Evolutionary conservation across 2,797 vertebrate species (phyloP).

Genomic region (Urophycis tenuis): DNA sequence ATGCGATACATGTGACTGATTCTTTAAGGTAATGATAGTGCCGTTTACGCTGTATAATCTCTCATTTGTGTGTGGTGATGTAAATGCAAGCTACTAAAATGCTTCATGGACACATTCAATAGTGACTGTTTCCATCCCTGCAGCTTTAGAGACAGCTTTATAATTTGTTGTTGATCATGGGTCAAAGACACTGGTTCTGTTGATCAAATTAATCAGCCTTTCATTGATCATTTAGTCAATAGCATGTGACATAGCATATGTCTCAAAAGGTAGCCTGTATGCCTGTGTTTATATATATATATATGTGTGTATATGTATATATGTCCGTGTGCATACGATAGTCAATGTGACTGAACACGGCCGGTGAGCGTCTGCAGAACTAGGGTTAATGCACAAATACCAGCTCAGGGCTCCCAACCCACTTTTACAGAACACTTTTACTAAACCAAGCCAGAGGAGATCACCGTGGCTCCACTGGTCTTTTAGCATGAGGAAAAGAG

Average conservation of each 20-base stretch:
- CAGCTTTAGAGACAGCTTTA: background rate
- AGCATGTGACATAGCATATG: background rate
- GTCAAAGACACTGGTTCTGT: background rate
- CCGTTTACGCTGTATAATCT: background rate
- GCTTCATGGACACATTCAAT: background rate
- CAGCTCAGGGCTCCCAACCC: background rate
- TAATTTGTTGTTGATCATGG: background rate
- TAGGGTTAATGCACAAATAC: background rate
- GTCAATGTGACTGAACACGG: too few species aligned
- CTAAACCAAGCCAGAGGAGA: background rate
- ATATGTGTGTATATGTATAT: background rate
- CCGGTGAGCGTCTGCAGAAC: background rate
- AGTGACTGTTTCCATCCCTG: background rate
- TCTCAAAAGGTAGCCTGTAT: constrained; percentile 5
- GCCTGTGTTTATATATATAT: background rate
- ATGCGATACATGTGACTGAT: background rate
- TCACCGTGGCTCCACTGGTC: background rate
- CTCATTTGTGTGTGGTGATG: background rate
- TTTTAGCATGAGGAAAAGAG: background rate
- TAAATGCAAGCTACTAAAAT: background rate
- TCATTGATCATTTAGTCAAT: background rate
- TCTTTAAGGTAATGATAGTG: background rate
- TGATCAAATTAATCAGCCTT: background rate
- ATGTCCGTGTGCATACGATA: too few species aligned
- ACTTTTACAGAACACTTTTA: background rate